Evolutionary conservation across 2,113 vertebrate genomes (phyloP).

Genomic region (Mesoclemmys tuberculata): DNA sequence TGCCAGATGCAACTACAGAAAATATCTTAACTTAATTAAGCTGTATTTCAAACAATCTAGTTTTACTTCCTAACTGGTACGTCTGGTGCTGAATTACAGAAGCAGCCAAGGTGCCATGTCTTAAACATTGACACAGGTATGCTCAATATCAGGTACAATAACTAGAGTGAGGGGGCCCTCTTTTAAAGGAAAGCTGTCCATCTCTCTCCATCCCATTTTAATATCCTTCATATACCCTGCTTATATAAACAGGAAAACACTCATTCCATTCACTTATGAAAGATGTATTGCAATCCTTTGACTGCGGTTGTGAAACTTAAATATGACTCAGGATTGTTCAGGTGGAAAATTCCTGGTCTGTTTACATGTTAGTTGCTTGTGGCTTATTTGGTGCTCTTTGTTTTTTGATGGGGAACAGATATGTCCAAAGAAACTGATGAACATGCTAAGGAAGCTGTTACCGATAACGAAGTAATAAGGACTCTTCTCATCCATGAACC

Average conservation of each 20-base stretch:
- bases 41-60: no score
- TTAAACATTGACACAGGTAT: background rate
- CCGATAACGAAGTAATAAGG: slow-evolving; percentile 63
- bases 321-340: background rate
- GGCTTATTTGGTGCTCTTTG: background rate
- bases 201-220: background rate
- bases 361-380: background rate
- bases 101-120: background rate
- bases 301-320: background rate
- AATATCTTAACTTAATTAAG: no score
- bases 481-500: slow-evolving; percentile 71
- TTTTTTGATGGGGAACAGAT: background rate
- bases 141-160: background rate
- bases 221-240: background rate
- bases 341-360: background rate
- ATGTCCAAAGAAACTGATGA: background rate
- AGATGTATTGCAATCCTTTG: background rate
- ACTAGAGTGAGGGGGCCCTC: background rate
- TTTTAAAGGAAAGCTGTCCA: background rate
- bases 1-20: background rate
- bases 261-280: background rate
- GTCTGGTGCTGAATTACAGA: background rate
- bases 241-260: background rate
- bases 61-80: background rate
- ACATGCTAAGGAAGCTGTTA: background rate